These are phyloP conservation scores for Hydropotes inermis DNA, from an alignment of 2,113 vertebrate genomes.

Conservation along the genomic window DNA sequence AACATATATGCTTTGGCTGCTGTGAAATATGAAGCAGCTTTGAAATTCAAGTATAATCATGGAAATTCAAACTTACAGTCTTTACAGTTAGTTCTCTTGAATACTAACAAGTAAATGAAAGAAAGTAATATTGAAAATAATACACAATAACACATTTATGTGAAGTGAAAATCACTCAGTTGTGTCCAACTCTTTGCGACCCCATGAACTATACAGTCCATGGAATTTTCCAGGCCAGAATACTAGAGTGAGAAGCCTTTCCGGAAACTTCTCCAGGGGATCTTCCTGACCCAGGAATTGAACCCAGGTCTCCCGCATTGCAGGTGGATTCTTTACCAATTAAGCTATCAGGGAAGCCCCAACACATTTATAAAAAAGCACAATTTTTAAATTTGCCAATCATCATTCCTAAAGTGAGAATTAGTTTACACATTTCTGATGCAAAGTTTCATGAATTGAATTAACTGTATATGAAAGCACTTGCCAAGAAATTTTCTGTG, in stretches of 20 bases:
- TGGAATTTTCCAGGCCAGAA: not conserved
- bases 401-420: not conserved
- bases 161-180: not conserved
- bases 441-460: not conserved
- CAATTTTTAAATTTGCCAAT: not conserved
- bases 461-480: not conserved
- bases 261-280: not conserved
- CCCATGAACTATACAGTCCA: not conserved
- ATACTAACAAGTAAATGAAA: not conserved
- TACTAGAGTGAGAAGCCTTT: not conserved
- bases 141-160: not conserved
- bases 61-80: not conserved
- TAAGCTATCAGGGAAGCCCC: not conserved
- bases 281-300: not conserved
- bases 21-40: not conserved
- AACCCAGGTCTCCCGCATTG: not conserved
- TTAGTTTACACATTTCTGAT: not conserved
- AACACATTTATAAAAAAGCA: not conserved
- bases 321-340: not conserved
- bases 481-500: not conserved
- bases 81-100: not conserved
- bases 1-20: not conserved
- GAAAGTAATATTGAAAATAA: not conserved
- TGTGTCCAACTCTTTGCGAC: fast-evolving
- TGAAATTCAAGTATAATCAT: not conserved